phyloP scores from a whole-genome alignment of 2,888 invertebrate genomes.

The Pediacus dermestoides region DNA sequence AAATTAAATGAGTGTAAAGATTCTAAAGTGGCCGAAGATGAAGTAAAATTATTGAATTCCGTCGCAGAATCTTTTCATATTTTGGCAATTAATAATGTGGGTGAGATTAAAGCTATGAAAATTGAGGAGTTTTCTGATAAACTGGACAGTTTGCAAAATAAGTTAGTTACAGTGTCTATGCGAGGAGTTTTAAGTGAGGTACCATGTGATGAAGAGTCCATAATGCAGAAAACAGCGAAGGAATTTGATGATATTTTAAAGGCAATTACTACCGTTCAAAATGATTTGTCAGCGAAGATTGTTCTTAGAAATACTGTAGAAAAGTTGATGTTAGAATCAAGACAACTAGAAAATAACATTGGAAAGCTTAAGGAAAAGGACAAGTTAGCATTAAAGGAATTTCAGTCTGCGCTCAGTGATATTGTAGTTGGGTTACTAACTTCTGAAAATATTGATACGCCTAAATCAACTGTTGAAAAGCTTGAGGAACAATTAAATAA shows the following conservation, averaged over 20 bases:
- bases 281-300: slow-evolving; percentile 29
- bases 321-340: slow-evolving; percentile 10
- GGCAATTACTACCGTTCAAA: slow-evolving; percentile 42
- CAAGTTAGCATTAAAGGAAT: no score
- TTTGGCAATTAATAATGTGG: slow-evolving; percentile 22
- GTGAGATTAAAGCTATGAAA: slow-evolving; percentile 19
- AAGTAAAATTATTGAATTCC: slow-evolving; percentile 34
- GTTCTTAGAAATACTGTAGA: slow-evolving; percentile 20
- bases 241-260: slow-evolving; percentile 44
- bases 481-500: background rate
- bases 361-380: no score
- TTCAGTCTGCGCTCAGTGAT: no score
- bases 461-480: no score
- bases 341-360: slow-evolving; percentile 12
- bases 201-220: slow-evolving; percentile 32
- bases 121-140: slow-evolving; percentile 36
- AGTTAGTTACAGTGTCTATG: slow-evolving; percentile 43
- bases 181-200: slow-evolving; percentile 39
- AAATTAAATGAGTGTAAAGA: slow-evolving; percentile 32
- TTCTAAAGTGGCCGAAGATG: slow-evolving; percentile 33
- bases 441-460: no score
- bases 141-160: slow-evolving; percentile 41
- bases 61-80: slow-evolving; percentile 31
- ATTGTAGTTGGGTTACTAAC: no score
- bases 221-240: slow-evolving; percentile 39